phyloP scores from a whole-genome alignment of 92 coral and sea anemone species.

The Palythoa grandis region DNA sequence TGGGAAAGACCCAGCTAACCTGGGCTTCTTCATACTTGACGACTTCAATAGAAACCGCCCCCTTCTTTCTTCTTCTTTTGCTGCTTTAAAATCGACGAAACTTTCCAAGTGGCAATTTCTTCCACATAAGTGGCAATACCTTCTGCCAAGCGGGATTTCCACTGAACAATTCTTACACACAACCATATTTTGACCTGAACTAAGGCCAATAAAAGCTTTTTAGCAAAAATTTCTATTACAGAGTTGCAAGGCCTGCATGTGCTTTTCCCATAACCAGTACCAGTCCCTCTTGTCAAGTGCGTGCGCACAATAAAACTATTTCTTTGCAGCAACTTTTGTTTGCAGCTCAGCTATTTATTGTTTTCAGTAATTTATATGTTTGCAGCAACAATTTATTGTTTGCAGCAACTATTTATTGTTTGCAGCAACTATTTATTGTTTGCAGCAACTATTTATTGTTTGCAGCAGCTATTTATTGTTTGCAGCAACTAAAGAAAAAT shows the following conservation, averaged over 20 bases:
- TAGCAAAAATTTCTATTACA: not conserved
- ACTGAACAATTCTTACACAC: not conserved
- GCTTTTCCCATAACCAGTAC: not conserved
- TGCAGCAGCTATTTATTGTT: too few relatives aligned
- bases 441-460: too few relatives aligned
- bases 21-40: constrained; percentile 5
- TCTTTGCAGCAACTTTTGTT: constrained; percentile 10
- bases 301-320: not conserved
- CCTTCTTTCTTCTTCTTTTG: not conserved
- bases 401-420: too few relatives aligned
- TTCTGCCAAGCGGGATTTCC: not conserved
- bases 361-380: constrained; percentile 18
- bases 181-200: not conserved
- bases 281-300: not conserved
- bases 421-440: too few relatives aligned
- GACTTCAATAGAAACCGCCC: not conserved
- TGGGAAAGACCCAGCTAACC: constrained; percentile 9
- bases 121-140: not conserved
- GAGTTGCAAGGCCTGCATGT: constrained; percentile 4
- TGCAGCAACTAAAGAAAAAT: too few relatives aligned
- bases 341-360: not conserved
- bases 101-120: constrained; percentile 3
- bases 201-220: too few relatives aligned
- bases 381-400: too few relatives aligned
- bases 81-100: not conserved